Evolutionary conservation across 2,113 vertebrate genomes (phyloP).

Genomic region (Tonatia bakeri): DNA sequence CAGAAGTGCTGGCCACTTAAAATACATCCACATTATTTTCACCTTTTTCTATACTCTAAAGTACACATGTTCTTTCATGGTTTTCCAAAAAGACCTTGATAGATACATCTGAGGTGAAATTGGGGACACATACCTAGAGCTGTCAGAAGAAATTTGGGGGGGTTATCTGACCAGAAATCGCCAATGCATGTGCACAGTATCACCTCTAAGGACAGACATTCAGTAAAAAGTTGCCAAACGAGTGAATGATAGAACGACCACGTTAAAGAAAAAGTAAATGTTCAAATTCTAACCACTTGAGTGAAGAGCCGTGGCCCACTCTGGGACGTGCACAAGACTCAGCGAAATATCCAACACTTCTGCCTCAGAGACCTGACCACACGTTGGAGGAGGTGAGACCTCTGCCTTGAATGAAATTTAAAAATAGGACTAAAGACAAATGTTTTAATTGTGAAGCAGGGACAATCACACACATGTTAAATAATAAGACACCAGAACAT

Average conservation of each 20-base stretch:
- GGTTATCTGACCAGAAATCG: not conserved
- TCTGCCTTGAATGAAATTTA: not conserved
- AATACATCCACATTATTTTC: not conserved
- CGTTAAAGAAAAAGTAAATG: not conserved
- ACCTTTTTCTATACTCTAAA: not conserved
- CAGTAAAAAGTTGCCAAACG: not conserved
- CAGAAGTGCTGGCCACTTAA: not conserved
- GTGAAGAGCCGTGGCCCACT: not conserved
- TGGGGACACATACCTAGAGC: not conserved
- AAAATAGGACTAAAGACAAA: not conserved
- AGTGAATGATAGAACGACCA: not conserved
- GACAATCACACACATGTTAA: not conserved
- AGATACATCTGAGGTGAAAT: not conserved
- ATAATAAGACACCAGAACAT: not conserved
- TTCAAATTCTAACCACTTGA: not conserved
- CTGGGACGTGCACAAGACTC: not conserved
- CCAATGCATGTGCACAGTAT: not conserved
- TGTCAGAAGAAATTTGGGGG: not conserved
- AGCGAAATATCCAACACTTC: not conserved
- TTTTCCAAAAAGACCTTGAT: not conserved
- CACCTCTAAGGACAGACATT: not conserved
- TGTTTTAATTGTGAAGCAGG: not conserved
- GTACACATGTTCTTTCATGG: not conserved
- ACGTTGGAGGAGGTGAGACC: not conserved
- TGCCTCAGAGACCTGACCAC: not conserved